Evolutionary conservation across 2,888 invertebrate species (phyloP), one percentile per base, ranked within the genome.

Genomic region (Nomada fabriciana): DNA sequence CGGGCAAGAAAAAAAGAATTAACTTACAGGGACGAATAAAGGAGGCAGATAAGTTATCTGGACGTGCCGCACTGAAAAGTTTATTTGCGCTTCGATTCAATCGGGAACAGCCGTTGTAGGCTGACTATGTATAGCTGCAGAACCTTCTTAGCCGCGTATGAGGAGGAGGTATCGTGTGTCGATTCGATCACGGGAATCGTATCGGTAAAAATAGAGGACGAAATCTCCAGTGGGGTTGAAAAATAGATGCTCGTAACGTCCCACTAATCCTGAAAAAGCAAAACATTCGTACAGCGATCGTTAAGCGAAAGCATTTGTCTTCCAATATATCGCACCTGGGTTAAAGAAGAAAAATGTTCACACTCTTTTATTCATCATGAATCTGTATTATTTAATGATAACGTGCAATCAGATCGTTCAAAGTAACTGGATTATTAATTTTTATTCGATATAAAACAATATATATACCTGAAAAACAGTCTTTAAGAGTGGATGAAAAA

Each of bases 21-120:
- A 65, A 79, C 61, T 71, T 60, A 50, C 53, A 59, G 52, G 57
- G 47, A 42, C n/a, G 61, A 65, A 65, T 23, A 18, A 75, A 55
- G n/a, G 18, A 11, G 20, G 20, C 60, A 53, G 64, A 77, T 61
- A 65, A 77, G 63, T 73, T 69, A 82, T 82, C 72, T 65, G 47
- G 42, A 63, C 55, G 70, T 50, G 50, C 47, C 60, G 69, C 65
- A 69, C 69, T 52, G 86, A 23, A 80, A 89, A 90, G 11, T 93
- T 92, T 92, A 92, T 93, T 93, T 91, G 91, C 87, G 92, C 81
- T 91, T 91, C 89, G 84, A 91, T 91, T 91, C 89, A 88, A 91
- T 90, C 88, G 89, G 81, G 87, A 84, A 88, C 90, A 90, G 88
- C 89, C 90, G 88, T 36, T 18, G 53, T 42, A 42, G 67, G 65